These are phyloP conservation scores for Accipiter virgatus DNA, from an alignment of 2,113 vertebrate species.

Conservation along the genomic window DNA sequence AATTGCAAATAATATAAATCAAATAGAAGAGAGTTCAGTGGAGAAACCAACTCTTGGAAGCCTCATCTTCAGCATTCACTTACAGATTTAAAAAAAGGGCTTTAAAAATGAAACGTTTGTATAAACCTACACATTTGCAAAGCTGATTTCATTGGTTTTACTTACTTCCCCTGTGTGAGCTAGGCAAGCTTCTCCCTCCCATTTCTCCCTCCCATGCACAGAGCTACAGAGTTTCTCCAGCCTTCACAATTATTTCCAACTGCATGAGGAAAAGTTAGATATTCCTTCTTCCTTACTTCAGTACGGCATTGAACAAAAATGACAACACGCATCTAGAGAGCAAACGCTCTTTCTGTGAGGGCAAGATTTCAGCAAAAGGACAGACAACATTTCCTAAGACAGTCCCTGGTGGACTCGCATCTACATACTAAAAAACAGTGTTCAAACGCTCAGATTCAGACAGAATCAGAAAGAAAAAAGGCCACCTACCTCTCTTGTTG, in stretches of 20 bases:
- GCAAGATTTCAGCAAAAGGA: not conserved
- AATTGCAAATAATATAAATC: not conserved
- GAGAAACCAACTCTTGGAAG: not conserved
- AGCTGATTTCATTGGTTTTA: not conserved
- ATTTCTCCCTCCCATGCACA: not conserved
- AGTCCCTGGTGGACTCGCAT: not conserved
- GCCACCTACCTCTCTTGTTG: slow-evolving; percentile 90
- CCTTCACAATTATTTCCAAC: not conserved
- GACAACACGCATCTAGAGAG: not conserved
- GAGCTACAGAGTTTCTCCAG: not conserved
- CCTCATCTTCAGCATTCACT: not conserved
- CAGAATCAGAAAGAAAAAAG: not conserved
- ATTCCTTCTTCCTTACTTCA: not conserved
- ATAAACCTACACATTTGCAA: not conserved
- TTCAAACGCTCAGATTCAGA: not conserved
- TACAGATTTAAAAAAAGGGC: not conserved
- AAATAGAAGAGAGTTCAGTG: not conserved
- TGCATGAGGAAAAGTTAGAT: not conserved
- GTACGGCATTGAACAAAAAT: not conserved
- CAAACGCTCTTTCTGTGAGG: not conserved
- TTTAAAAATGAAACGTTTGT: not conserved
- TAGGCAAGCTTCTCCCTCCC: not conserved
- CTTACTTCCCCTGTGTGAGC: not conserved
- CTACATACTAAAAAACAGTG: not conserved
- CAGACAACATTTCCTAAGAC: accelerated